Conservation (phyloP, 1,140 invertebrate genomes). For the Aradophagus sp. region DNA sequence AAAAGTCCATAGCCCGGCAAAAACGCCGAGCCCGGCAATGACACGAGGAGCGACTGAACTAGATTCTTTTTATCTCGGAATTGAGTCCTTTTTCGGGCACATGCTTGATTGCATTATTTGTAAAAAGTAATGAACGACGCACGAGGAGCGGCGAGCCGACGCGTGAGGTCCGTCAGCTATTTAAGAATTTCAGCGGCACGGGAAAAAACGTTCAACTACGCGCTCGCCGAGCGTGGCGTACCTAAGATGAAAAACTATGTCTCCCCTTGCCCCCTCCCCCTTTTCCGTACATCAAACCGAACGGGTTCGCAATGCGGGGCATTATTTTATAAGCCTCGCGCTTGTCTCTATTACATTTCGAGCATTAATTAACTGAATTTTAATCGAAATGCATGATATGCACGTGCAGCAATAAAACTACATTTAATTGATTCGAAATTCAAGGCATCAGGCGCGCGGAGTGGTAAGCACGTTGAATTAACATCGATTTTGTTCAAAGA, state of each 20-base stretch:
- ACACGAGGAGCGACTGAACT: conserved; percentile 11
- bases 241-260: conserved; percentile 52
- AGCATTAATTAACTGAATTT: too few relatives aligned
- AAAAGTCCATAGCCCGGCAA: conserved; percentile 16
- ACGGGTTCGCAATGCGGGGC: conserved; percentile 6
- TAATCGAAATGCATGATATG: too few relatives aligned
- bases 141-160: conserved; percentile 34
- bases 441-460: too few relatives aligned
- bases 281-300: conserved; percentile 6
- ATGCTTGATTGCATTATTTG: conserved; percentile 42
- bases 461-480: too few relatives aligned
- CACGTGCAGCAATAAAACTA: too few relatives aligned
- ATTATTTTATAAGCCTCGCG: conserved; percentile 30
- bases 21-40: conserved; percentile 6
- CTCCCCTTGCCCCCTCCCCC: background rate
- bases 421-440: too few relatives aligned
- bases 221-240: conserved; percentile 23
- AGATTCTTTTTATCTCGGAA: conserved; percentile 23
- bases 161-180: conserved; percentile 44
- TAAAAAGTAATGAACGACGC: conserved; percentile 46
- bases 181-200: too few relatives aligned
- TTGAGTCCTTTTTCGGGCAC: conserved; percentile 20
- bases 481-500: too few relatives aligned
- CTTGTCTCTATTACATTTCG: too few relatives aligned
- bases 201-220: conserved; percentile 30